Conservation (phyloP, 2,888 invertebrate species). For the Luperina testacea region DNA sequence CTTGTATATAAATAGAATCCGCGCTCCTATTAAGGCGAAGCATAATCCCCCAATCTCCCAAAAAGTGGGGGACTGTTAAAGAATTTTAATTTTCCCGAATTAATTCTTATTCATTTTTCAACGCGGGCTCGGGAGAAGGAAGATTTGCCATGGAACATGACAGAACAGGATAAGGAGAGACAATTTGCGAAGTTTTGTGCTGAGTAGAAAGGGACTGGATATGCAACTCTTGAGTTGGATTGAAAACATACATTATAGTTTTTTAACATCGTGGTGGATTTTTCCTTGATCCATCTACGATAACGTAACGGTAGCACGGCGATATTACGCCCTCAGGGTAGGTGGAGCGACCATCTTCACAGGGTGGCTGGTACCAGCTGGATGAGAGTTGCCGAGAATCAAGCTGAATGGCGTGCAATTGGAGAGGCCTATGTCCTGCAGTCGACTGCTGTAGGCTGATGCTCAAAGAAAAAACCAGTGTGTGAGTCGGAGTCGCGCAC, state of each 20-base stretch:
- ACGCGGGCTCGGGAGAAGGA: conserved; percentile 60
- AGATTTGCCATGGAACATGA: conserved; percentile 38
- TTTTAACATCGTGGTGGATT: background rate
- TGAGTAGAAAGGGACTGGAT: background rate
- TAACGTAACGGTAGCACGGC: background rate
- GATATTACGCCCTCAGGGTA: background rate
- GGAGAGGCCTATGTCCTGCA: no score
- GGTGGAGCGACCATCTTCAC: background rate
- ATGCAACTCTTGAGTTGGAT: background rate
- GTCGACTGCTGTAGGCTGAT: background rate
- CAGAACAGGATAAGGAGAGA: conserved; percentile 49
- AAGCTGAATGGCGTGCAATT: background rate
- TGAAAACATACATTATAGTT: background rate
- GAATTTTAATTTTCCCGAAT: conserved; percentile 79
- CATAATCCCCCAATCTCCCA: conserved; percentile 62
- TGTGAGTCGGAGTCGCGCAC: no score
- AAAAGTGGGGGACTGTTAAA: conserved; percentile 69
- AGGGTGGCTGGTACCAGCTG: background rate
- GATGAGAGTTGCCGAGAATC: background rate
- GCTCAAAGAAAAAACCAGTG: background rate
- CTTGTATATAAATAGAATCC: conserved; percentile 49
- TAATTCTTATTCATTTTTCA: conserved; percentile 79
- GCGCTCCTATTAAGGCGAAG: conserved; percentile 50
- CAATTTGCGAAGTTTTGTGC: background rate
- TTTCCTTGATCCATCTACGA: background rate